These are phyloP conservation scores for Apodemus sylvaticus DNA, from an alignment of 2,113 vertebrate species.

Conservation along the genomic window DNA sequence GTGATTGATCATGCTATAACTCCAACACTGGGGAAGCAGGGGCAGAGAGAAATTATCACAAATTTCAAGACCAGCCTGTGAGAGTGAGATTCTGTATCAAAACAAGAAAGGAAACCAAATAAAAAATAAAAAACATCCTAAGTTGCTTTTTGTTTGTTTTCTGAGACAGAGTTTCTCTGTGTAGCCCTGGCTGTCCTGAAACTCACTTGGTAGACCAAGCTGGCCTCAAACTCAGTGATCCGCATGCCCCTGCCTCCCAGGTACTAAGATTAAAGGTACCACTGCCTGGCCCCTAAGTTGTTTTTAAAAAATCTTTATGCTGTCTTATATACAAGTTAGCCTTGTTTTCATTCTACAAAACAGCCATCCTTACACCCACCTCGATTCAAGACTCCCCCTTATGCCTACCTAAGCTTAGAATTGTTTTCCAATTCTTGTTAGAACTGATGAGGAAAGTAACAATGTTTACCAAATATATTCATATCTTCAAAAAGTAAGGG, in stretches of 20 bases:
- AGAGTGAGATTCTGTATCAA: background rate
- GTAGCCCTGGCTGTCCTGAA: background rate
- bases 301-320: conserved; percentile 37
- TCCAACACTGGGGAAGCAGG: background rate
- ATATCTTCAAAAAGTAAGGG: conserved; percentile 49
- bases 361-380: background rate
- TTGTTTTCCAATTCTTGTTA: conserved; percentile 42
- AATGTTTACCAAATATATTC: conserved; percentile 46
- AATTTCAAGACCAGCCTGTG: background rate
- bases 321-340: background rate
- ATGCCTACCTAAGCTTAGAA: conserved; percentile 41
- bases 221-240: background rate
- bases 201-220: background rate
- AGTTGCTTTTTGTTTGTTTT: conserved; percentile 32
- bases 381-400: conserved; percentile 4
- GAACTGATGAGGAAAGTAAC: conserved; percentile 40
- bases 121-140: background rate
- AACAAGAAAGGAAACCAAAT: background rate
- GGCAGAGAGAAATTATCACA: background rate
- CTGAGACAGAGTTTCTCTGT: background rate
- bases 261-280: background rate
- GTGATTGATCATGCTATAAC: background rate
- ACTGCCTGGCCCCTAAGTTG: background rate
- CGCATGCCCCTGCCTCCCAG: background rate
- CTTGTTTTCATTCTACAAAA: conserved; percentile 20